phyloP scores from a whole-genome alignment of 2,113 vertebrate genomes.

The Turdus rufiventris region DNA sequence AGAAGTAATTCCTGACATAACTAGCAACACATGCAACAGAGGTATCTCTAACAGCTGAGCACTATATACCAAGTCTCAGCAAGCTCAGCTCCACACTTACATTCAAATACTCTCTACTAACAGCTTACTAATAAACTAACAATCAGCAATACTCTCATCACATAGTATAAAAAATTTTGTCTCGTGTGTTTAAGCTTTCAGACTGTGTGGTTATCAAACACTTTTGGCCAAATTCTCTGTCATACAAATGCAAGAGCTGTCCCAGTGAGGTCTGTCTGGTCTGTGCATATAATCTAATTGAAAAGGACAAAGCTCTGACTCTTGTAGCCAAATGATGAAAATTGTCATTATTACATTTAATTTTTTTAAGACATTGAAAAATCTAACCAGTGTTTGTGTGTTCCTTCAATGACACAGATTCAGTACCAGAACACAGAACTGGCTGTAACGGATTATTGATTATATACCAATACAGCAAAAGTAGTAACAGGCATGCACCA shows the following conservation, averaged over 20 bases:
- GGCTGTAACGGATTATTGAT: not conserved
- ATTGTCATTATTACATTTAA: not conserved
- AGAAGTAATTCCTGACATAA: not conserved
- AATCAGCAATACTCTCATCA: not conserved
- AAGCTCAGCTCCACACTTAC: not conserved
- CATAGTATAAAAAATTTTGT: not conserved
- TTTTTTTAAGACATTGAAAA: not conserved
- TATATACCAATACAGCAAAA: not conserved
- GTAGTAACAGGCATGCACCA: not conserved
- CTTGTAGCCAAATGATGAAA: not conserved
- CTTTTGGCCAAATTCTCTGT: not conserved
- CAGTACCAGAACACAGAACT: not conserved
- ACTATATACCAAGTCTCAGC: not conserved
- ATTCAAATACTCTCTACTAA: not conserved
- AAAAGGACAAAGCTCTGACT: not conserved
- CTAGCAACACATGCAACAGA: not conserved
- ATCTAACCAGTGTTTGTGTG: not conserved
- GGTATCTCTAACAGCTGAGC: not conserved
- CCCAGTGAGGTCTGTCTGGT: not conserved
- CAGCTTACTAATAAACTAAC: not conserved
- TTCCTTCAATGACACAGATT: not conserved
- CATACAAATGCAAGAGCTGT: not conserved
- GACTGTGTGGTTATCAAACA: not conserved
- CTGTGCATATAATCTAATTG: not conserved
- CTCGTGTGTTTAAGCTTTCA: not conserved